Base-by-base conservation (phyloP, 2,113 vertebrate species). In the Nicator chloris region DNA sequence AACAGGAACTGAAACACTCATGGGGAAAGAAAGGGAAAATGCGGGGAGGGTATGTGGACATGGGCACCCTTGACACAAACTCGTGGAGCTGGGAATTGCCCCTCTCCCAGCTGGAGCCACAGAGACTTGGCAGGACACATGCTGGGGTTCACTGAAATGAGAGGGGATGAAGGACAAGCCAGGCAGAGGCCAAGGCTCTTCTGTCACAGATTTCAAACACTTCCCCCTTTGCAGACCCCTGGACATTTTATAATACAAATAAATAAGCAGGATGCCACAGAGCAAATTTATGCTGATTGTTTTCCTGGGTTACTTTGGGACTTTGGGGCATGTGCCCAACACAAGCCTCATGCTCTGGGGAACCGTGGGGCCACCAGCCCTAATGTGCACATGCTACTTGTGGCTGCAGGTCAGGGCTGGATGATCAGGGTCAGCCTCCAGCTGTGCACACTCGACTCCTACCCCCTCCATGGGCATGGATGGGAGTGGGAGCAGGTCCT, bases 381-480 rank as follows among this genome's bases (percentile, higher is more conserved):
- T 16, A 21, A 54, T 0, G 7, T 19, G 37, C 44, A 45, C 15
- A 13, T 0, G 35, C 28, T 9, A 12, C 0, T 0, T 28, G 78
- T 44, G 57, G 80, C 71, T 88, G 76, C 10, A 10, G 31, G 49
- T 59, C 79, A 71, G 31, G 56, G 70, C 49, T 68, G 57, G 45
- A 20, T 56, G 69, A 75, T 23, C 15, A 27, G 75, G 69, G 60
- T 56, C 70, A 66, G 69, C 65, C 78, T 70, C 60, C 73, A 57
- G 82, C 65, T 18, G 11, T 1, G 21, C 61, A 27, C 1, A 1
- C 18, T 37, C 1, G 0, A 11, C 57, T 71, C 47, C 57, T 3
- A 45, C 50, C 82, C 63, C 39, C 49, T 75, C 44, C 0, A 0
- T 0, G 2, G 61, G 31, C 14, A 22, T 0, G 13, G 66, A 50